Base-by-base conservation (phyloP, 2,888 invertebrate species). In the Crocallis elinguaria region DNA sequence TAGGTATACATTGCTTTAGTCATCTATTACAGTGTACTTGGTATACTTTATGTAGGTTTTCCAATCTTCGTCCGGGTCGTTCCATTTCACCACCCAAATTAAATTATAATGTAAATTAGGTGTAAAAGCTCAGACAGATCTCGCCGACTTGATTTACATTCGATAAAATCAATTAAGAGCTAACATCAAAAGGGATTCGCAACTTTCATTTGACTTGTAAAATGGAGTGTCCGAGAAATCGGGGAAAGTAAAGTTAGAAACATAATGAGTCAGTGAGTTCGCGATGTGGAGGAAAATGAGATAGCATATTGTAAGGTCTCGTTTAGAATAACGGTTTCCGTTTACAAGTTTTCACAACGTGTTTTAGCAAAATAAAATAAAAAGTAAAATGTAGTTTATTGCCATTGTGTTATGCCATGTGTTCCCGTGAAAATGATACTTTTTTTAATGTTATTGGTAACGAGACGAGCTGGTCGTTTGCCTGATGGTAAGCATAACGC, bases 141-240 rank as follows among this genome's bases (percentile, higher is more conserved):
- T 49, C 61, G 54, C 63, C 64, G 69, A 67, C 60, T 73, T 67
- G 53, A 74, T 70, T 79, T 77, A 67, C 62, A 64, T 59, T 52
- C 55, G 45, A 57, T 67, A 46, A 65, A 77, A 72, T 75, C 73
- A 79, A 75, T 75, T 75, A 77, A 69, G 70, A 71, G 71, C 67
- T 63, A 65, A 73, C 71, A 76, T 81, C 78, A 78, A 79, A 57
- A 75, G 71, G 54, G 57, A 67, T 69, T 63, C 61, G 58, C 57
- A 64, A 62, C 57, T 60, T 66, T 69, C 60, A 73, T 71, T 76
- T 69, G 66, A 73, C 66, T 77, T 73, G 62, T 60, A 68, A 60
- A 66, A 59, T 52, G 55, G 62, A 64, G 64, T 65, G 63, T 65
- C 60, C 51, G 55, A 61, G 62, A 67, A 68, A 66, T 67, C n/a